Evolutionary conservation across 2,797 vertebrate species (phyloP), one percentile per base, ranked within the genome.

Genomic region (Platalea minor): DNA sequence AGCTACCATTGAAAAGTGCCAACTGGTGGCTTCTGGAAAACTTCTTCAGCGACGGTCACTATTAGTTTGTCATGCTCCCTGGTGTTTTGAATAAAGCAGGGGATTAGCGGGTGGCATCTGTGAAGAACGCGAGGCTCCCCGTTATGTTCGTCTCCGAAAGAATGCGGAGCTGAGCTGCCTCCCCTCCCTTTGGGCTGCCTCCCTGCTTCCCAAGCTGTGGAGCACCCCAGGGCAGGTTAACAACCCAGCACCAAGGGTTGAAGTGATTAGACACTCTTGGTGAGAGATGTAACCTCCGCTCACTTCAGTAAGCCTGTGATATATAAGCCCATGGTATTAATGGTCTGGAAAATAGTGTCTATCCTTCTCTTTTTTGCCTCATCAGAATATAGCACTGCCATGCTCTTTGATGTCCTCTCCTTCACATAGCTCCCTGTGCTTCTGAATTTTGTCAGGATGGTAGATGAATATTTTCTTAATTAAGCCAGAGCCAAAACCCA

Each of bases 391-490:
- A 73, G 54, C 13, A 68, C 14, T 2, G 15, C 33, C 0, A 1
- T 89, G 72, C 39, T 46, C 84, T 92, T 89, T 91, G 19, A 53
- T 88, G 78, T 46, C 45, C 51, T 94, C 78, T 92, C 20, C 59
- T 89, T 95, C 81, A 89, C 54, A 65, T 23, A 61, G 33, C 25
- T 89, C 43, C 50, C 45, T 68, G 92, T 41, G 60, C 8, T 80
- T 88, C 64, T 78, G 50, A 80, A 11, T 56, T 95, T 83, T 83
- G 9, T 88, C 73, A 84, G 69, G 33, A 61, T 60, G 10, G 46
- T 45, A 48, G 53, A 84, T 51, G 31, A 75, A 61, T 95, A 74
- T 89, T 88, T 92, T 93, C 75, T 89, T 85, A 89, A 95, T 88
- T 43, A 93, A 93, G 9, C 29, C 23, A 64, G 33, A 89, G 68